These are phyloP conservation scores for Heloderma charlesbogerti DNA, from an alignment of 2,113 vertebrate species.

Conservation along the genomic window DNA sequence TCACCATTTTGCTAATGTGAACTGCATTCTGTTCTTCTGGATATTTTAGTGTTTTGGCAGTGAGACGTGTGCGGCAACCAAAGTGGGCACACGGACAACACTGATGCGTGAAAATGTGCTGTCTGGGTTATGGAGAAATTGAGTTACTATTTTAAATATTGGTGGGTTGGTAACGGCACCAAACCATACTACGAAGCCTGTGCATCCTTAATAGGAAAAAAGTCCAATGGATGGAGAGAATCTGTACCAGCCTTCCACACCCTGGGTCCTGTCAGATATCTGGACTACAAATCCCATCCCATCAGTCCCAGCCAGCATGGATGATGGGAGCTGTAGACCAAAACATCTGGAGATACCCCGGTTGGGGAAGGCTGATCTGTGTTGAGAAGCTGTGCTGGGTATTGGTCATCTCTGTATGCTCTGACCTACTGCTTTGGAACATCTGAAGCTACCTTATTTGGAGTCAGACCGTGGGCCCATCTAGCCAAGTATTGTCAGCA, in stretches of 20 bases:
- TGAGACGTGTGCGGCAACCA: not conserved
- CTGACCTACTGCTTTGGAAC: not conserved
- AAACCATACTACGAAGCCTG: not conserved
- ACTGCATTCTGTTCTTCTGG: conserved; percentile 1
- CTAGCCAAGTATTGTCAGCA: too few relatives aligned
- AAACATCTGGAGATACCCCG: too few relatives aligned
- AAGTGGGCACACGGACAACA: not conserved
- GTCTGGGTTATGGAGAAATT: not conserved
- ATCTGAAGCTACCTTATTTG: too few relatives aligned
- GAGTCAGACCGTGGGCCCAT: too few relatives aligned
- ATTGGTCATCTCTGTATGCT: not conserved
- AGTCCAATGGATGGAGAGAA: not conserved
- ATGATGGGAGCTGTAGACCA: too few relatives aligned
- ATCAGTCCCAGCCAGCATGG: too few relatives aligned
- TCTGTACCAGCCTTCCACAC: not conserved
- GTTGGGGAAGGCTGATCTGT: too few relatives aligned
- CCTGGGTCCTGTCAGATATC: too few relatives aligned
- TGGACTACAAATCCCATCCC: too few relatives aligned
- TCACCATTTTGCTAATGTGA: conserved; percentile 7
- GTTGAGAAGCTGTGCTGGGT: too few relatives aligned
- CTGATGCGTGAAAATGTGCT: not conserved
- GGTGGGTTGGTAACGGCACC: not conserved
- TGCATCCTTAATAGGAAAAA: not conserved
- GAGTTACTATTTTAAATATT: not conserved
- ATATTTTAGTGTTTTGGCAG: conserved; percentile 13